A percentile compares a stretch with the other conserved stretches of the same genome.
Conservation (phyloP, 2,113 vertebrate species). For the Girardinichthys multiradiatus region DNA sequence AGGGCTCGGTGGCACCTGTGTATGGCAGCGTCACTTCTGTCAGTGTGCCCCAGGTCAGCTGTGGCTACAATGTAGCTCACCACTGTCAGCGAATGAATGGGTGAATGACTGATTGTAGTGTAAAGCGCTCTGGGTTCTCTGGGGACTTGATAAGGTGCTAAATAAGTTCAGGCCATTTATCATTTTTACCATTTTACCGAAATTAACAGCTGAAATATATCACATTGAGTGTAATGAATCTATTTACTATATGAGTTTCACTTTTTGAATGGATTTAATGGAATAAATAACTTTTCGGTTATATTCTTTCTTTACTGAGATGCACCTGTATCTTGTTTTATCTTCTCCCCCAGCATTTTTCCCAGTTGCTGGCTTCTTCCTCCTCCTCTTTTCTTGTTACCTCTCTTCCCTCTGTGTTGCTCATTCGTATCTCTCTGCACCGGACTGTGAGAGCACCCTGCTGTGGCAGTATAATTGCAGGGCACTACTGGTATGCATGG, state of each 20-base stretch:
- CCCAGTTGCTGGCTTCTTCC: conserved; percentile 7
- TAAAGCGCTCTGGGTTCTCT: too few relatives aligned
- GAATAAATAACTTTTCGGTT: too few relatives aligned
- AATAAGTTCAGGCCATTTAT: too few relatives aligned
- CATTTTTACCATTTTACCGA: too few relatives aligned
- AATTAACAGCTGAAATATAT: neutral
- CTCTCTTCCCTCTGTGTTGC: conserved; percentile 14
- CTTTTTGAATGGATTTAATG: neutral
- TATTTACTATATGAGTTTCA: neutral
- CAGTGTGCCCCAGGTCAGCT: too few relatives aligned
- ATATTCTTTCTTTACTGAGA: neutral
- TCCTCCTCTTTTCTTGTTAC: conserved; percentile 6
- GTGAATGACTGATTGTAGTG: too few relatives aligned
- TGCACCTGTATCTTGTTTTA: neutral
- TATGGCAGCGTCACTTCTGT: too few relatives aligned
- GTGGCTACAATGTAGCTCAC: too few relatives aligned
- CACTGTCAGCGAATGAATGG: too few relatives aligned
- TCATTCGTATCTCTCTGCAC: conserved; percentile 55
- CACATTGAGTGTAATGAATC: neutral
- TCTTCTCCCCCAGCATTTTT: conserved; percentile 6
- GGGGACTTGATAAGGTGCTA: too few relatives aligned
- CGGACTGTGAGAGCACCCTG: conserved; percentile 71
- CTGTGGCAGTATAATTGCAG: conserved; percentile 67
- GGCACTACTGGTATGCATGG: conserved; percentile 74
- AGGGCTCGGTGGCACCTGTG: too few relatives aligned